phyloP scores from a whole-genome alignment of 1,140 invertebrate species.

The Ruditapes philippinarum region DNA sequence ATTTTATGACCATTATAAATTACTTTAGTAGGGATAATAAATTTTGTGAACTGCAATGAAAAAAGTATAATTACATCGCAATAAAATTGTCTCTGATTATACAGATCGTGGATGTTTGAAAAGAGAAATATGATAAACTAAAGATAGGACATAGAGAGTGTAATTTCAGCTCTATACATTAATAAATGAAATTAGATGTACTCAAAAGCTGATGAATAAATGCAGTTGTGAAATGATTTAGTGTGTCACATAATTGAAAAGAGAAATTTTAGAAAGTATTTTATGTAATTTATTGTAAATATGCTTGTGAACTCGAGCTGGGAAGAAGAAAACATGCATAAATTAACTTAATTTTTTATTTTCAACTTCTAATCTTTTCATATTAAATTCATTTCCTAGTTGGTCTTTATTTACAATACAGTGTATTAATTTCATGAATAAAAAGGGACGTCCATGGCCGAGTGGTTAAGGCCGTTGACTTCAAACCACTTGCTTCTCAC shows the following conservation, averaged over 20 bases:
- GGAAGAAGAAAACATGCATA: no score
- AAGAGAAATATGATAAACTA: constrained; percentile 2
- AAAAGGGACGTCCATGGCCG: no score
- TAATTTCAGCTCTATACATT: neutral
- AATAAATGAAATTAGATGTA: neutral
- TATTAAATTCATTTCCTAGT: no score
- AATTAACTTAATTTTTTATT: no score
- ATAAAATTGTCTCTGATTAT: neutral
- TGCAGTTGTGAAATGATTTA: neutral
- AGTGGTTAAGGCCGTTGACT: no score
- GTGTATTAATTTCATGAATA: no score
- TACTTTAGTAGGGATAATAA: neutral
- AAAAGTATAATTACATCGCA: constrained; percentile 8
- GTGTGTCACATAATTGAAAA: neutral
- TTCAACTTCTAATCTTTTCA: no score
- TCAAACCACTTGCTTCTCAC: no score
- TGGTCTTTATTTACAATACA: no score
- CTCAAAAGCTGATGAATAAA: neutral
- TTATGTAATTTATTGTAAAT: no score
- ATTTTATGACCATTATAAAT: constrained; percentile 26
- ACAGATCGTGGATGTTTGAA: neutral
- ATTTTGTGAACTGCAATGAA: neutral
- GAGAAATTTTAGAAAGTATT: no score
- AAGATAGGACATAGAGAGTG: neutral
- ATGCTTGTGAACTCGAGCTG: no score